Evolutionary conservation across 2,888 invertebrate genomes (phyloP), one percentile per base, ranked within the genome.

Genomic region (Anoplius nigerrimus): DNA sequence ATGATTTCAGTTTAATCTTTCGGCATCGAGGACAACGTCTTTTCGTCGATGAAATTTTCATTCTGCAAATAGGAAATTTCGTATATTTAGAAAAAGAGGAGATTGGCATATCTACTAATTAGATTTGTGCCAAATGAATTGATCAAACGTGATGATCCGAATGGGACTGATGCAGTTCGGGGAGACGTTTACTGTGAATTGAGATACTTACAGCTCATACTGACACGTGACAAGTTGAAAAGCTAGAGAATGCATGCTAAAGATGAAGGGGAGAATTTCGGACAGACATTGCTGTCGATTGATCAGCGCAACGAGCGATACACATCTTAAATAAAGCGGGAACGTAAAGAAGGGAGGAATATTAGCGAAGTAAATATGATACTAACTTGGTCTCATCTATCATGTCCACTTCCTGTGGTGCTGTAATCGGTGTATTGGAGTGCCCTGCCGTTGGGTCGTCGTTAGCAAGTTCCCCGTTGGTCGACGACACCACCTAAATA

Each of bases 351-450:
- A 16, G 11, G 4, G n/a, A 46, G 46, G 5, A n/a, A 48, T 6
- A 54, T n/a, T 56, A 13, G 53, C 22, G 0, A 53, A 48, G 21
- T 46, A 27, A 21, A 18, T 57, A 46, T 61, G 65, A 90, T 90
- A 93, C 95, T 93, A 93, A 97, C 97, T 97, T 98, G 92, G 97
- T 98, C 93, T 98, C 98, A 91, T 98, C 98, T 85, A 97, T 95
- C 88, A 97, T 94, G 90, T 98, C 98, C 76, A 97, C 95, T 91
- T 98, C 98, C 89, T 95, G 95, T 77, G 92, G 94, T 89, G 94
- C 96, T 80, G 98, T 97, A 89, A 98, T 98, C 80, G 98, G 98
- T 85, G 98, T 97, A 91, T 98, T 98, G 90, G 98, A 98, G 91
- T 98, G 97, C 73, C 97, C 98, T 73, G 97, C 98, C 64, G 97